Evolutionary conservation across 35 echinoderm and acorn worm genomes (phyloP), one percentile per base, ranked within the genome.

Genomic region (Hemicentrotus pulcherrimus): DNA sequence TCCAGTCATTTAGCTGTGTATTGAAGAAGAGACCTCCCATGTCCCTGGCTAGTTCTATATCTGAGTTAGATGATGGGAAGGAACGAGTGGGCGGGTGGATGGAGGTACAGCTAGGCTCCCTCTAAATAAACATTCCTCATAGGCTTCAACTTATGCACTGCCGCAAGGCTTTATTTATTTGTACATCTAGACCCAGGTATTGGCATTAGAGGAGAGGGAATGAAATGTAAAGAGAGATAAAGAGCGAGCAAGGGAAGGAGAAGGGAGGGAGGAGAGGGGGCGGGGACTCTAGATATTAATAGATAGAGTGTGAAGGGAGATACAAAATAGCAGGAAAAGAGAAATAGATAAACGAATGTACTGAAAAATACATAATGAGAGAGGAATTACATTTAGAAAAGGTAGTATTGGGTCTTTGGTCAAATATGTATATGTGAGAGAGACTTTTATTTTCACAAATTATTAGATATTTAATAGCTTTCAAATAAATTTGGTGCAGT

Each of bases 111-210:
- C 19, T 41, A 41, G 35, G 35, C 18, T 78, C 65, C 15, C 65
- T 78, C 65, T 78, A 78, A 78, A 78, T 78, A 78, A 78, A 78
- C 65, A 78, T 24, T 78, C 65, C 65, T 78, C 65, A 78, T 78
- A 78, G 65, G 65, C 65, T n/a, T 78, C 65, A n/a, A 6, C 65
- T 78, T 78, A 6, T n/a, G n/a, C 19, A 5, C 22, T 78, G 22
- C 65, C n/a, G 32, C 46, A 94, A 41, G 32, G 32, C 15, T 94
- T 94, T 94, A 58, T 33, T 94, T 55, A 59, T 78, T 78, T 28
- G 91, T 31, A 33, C 88, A 90, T 47, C 88, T 47, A 90, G 32
- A 41, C 88, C 88, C 88, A 90, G 46, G 46, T 90, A 18, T 45
- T 31, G 31, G 88, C 88, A 45, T 45, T 6, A 30, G 88, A 47